phyloP scores from a whole-genome alignment of 2,113 vertebrate genomes.

The Catharus minimus region DNA sequence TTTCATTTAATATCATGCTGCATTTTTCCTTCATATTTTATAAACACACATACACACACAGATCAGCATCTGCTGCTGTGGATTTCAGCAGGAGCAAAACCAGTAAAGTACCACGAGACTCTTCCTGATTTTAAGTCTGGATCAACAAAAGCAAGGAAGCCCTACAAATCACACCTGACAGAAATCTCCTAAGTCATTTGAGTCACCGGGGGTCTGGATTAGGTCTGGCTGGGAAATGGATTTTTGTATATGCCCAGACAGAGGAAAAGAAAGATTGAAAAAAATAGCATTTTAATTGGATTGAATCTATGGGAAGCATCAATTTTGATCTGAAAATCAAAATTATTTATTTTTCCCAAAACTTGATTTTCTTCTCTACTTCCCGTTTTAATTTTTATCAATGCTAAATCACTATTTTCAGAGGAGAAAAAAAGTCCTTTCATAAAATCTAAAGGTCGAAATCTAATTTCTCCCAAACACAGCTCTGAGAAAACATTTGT shows the following conservation, averaged over 20 bases:
- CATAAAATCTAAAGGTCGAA: neutral
- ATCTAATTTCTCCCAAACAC: neutral
- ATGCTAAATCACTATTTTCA: neutral
- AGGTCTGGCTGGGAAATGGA: neutral
- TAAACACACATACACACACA: neutral
- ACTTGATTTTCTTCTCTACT: neutral
- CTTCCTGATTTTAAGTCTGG: neutral
- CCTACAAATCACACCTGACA: neutral
- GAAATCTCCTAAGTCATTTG: neutral
- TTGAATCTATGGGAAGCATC: neutral
- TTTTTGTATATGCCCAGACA: neutral
- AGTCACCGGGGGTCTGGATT: neutral
- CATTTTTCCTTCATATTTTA: neutral
- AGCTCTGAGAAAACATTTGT: neutral
- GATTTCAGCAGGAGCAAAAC: neutral
- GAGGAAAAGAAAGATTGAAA: neutral
- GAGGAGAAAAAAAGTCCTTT: neutral
- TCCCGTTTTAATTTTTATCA: neutral
- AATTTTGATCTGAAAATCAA: neutral
- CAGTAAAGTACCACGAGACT: neutral
- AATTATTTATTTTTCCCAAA: neutral
- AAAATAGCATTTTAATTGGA: neutral
- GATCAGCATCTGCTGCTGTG: neutral
- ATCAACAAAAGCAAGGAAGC: neutral
- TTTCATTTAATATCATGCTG: slow-evolving; percentile 15